Percentiles rank a stretch among this genome's conserved stretches.
Conservation (phyloP, 2,888 invertebrate genomes). For the Poecilobothrus nobilitatus region DNA sequence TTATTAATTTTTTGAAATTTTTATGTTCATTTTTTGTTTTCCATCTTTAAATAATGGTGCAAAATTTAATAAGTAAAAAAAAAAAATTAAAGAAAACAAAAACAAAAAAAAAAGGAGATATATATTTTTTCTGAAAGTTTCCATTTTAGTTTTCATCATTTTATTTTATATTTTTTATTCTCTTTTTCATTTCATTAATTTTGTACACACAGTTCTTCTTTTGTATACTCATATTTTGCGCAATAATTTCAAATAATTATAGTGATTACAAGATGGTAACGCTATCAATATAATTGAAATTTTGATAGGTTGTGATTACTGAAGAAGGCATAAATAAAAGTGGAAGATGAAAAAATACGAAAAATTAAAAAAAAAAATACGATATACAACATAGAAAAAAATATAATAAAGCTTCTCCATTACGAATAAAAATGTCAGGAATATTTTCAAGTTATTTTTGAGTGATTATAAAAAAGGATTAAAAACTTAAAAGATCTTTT, state of each 20-base stretch:
- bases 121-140: too few relatives aligned
- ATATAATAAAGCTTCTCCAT: conserved; percentile 23
- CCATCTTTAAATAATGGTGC: too few relatives aligned
- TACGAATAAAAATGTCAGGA: conserved; percentile 14
- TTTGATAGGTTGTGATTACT: conserved; percentile 45
- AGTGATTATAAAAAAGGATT: too few relatives aligned
- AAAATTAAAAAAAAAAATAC: conserved; percentile 7
- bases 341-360: neutral
- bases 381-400: conserved; percentile 19
- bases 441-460: too few relatives aligned
- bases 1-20: too few relatives aligned
- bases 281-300: conserved; percentile 39
- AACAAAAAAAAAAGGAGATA: too few relatives aligned
- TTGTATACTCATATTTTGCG: conserved; percentile 29
- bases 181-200: neutral
- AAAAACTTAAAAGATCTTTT: too few relatives aligned
- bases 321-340: conserved; percentile 1
- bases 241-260: conserved; percentile 46
- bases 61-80: too few relatives aligned
- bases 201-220: conserved; percentile 5
- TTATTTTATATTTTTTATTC: neutral
- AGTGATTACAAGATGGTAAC: conserved; percentile 46
- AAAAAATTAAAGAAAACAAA: too few relatives aligned
- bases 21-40: too few relatives aligned
- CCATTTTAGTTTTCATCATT: neutral